phyloP scores from a whole-genome alignment of 2,113 vertebrate species.

The Oplegnathus fasciatus region DNA sequence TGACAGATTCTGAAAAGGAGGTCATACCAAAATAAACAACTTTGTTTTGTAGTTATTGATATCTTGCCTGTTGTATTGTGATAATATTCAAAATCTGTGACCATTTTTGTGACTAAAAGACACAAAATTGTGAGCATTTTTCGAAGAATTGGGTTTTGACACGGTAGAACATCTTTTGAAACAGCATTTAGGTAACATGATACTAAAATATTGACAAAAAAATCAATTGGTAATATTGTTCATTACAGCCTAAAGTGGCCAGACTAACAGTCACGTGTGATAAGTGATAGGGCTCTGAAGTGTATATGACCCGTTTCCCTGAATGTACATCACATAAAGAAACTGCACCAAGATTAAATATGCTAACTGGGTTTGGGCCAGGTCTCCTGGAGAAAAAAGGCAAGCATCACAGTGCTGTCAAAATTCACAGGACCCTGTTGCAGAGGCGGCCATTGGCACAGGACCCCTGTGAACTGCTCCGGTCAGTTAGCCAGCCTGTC shows the following conservation, averaged over 20 bases:
- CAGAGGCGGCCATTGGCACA: slow-evolving; percentile 60
- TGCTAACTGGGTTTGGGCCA: slow-evolving; percentile 49
- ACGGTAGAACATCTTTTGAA: not conserved
- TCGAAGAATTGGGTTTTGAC: not conserved
- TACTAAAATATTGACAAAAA: not conserved
- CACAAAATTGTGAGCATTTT: not conserved
- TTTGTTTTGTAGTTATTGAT: not conserved
- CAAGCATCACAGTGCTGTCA: slow-evolving; percentile 79
- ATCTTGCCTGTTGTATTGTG: not conserved
- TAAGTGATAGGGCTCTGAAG: not conserved
- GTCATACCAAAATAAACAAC: not conserved
- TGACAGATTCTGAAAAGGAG: not conserved
- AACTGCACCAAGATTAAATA: slow-evolving; percentile 18
- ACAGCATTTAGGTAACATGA: not conserved
- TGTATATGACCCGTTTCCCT: not conserved
- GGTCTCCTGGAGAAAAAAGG: slow-evolving; percentile 69
- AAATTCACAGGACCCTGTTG: slow-evolving; percentile 82
- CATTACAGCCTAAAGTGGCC: not conserved
- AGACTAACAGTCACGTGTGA: not conserved
- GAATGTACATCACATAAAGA: slow-evolving; percentile 36
- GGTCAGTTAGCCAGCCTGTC: slow-evolving; percentile 38
- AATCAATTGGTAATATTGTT: not conserved
- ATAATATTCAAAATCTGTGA: not conserved
- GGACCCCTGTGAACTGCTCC: slow-evolving; percentile 56
- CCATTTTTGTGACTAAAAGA: not conserved